These are phyloP conservation scores for Melanotaenia nigrans DNA, from an alignment of 2,797 vertebrate species.

Conservation along the genomic window DNA sequence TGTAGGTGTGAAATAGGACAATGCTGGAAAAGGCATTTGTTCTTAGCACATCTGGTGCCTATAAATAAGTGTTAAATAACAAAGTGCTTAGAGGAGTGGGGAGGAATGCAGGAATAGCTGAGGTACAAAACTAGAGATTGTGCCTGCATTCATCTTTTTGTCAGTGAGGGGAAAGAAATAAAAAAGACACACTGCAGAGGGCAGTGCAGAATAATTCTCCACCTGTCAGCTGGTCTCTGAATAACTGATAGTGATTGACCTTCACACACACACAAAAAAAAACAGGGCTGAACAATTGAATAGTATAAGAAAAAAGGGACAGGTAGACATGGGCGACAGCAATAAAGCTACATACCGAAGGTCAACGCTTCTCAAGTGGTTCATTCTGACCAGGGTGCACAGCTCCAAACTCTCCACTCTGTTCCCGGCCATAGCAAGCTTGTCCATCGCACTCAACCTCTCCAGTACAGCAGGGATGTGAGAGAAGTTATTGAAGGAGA, in stretches of 20 bases:
- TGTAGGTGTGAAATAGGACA: slow-evolving; percentile 31
- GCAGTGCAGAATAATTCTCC: slow-evolving; percentile 6
- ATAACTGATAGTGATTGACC: slow-evolving; percentile 28
- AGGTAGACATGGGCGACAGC: background rate
- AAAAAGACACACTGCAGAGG: slow-evolving; percentile 2
- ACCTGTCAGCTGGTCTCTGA: slow-evolving; percentile 4
- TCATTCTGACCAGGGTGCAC: slow-evolving; percentile 84
- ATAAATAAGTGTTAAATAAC: slow-evolving; percentile 46
- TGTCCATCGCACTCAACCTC: slow-evolving; percentile 87
- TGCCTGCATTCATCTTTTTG: slow-evolving; percentile 31
- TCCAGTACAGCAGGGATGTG: slow-evolving; percentile 88
- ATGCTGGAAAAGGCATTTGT: slow-evolving; percentile 23
- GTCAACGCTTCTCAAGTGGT: slow-evolving; percentile 90
- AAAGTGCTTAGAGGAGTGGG: slow-evolving; percentile 16
- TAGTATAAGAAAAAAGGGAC: background rate
- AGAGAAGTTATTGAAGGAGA: slow-evolving; percentile 94
- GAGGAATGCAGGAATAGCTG: slow-evolving; percentile 5
- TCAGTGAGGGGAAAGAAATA: slow-evolving; percentile 14
- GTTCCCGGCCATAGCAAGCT: slow-evolving; percentile 93
- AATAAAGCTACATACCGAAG: slow-evolving; percentile 85
- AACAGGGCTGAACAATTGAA: background rate
- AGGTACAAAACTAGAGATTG: slow-evolving; percentile 19
- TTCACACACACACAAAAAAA: slow-evolving; percentile 12
- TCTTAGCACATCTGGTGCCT: slow-evolving; percentile 39
- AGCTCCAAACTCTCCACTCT: slow-evolving; percentile 85